These are phyloP conservation scores for Seriola quinqueradiata DNA, from an alignment of 2,113 vertebrate species.

Conservation along the genomic window DNA sequence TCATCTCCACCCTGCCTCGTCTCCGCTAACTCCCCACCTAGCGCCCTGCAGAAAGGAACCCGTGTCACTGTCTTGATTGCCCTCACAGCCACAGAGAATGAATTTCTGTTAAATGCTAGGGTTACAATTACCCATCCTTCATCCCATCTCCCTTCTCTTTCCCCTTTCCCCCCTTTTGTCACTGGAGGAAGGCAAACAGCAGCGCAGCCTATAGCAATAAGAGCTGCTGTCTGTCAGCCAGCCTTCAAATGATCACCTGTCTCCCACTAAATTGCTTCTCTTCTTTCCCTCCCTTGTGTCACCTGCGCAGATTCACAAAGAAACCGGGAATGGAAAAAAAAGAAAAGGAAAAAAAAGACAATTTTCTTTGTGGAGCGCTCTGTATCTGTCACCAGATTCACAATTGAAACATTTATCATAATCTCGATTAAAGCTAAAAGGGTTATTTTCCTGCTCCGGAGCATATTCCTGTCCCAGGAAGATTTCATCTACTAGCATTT, in stretches of 20 bases:
- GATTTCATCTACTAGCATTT: conserved; percentile 45
- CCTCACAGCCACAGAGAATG: conserved; percentile 54
- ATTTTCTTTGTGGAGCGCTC: conserved; percentile 83
- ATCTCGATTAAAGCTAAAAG: conserved; percentile 77
- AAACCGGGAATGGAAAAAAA: conserved; percentile 22
- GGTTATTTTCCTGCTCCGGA: conserved; percentile 47
- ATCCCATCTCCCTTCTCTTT: conserved; percentile 33
- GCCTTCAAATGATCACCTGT: conserved; percentile 84
- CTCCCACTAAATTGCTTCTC: conserved; percentile 75
- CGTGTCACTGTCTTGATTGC: conserved; percentile 55
- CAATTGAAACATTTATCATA: conserved; percentile 81
- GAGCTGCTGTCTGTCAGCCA: conserved; percentile 77
- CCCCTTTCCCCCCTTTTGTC: conserved; percentile 55
- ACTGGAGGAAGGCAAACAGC: conserved; percentile 67
- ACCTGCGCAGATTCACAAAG: conserved; percentile 76
- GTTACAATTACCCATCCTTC: conserved; percentile 76
- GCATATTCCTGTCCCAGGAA: conserved; percentile 43
- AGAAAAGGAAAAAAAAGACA: conserved; percentile 64
- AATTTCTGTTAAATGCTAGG: conserved; percentile 77
- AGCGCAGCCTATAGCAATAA: conserved; percentile 74
- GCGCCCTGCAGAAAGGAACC: conserved; percentile 30
- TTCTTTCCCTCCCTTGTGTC: conserved; percentile 68
- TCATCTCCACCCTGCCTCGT: conserved; percentile 47
- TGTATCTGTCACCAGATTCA: conserved; percentile 79
- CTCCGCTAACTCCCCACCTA: conserved; percentile 40